These are phyloP conservation scores for Isoperla grammatica DNA, from an alignment of 2,888 invertebrate species.

Conservation along the genomic window DNA sequence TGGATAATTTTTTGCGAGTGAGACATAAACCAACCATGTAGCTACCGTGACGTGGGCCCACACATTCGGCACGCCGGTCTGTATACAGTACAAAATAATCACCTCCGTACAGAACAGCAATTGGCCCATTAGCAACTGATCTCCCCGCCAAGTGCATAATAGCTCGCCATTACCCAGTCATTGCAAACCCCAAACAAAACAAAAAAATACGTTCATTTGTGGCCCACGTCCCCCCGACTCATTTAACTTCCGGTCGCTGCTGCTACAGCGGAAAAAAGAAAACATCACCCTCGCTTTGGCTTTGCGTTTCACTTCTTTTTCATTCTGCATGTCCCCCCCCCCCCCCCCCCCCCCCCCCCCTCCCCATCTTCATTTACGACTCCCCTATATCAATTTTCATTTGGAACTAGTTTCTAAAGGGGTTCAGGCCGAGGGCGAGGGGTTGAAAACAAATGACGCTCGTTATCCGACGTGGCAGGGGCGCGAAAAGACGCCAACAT, in stretches of 20 bases:
- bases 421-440: conserved; percentile 10
- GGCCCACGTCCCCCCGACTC: conserved; percentile 14
- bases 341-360: too few relatives aligned
- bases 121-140: conserved; percentile 8
- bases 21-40: too few relatives aligned
- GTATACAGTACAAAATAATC: too few relatives aligned
- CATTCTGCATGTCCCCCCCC: conserved; percentile 14
- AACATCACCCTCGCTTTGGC: conserved; percentile 1
- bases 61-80: too few relatives aligned
- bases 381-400: conserved; percentile 30
- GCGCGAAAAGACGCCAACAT: conserved; percentile 28
- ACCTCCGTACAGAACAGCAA: too few relatives aligned
- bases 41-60: too few relatives aligned
- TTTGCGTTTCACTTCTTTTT: conserved; percentile 22
- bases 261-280: conserved; percentile 15
- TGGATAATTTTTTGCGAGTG: too few relatives aligned
- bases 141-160: not conserved
- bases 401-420: conserved; percentile 20
- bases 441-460: conserved; percentile 27
- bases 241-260: conserved; percentile 25
- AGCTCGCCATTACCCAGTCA: not conserved
- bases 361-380: conserved; percentile 25
- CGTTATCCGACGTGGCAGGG: conserved; percentile 26
- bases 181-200: not conserved
- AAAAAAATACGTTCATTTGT: conserved; percentile 5